Evolutionary conservation across 2,797 vertebrate species (phyloP).

Genomic region (Anabacerthia variegaticeps): DNA sequence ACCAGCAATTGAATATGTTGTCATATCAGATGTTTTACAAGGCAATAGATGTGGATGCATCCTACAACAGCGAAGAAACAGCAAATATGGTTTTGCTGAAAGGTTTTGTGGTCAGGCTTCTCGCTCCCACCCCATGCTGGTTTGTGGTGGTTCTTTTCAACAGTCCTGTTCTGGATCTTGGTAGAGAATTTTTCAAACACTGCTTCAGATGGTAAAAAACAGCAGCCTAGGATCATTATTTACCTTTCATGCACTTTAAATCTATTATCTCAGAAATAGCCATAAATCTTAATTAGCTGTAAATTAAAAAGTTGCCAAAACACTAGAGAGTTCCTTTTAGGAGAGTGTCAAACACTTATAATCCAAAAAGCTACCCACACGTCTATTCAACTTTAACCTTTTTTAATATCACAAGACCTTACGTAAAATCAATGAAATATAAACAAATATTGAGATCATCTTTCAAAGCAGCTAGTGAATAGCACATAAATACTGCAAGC

Average conservation of each 20-base stretch:
- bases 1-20: background rate
- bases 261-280: background rate
- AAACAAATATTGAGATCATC: background rate
- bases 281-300: background rate
- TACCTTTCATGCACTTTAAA: background rate
- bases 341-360: background rate
- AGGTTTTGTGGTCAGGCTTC: accelerated
- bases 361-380: background rate
- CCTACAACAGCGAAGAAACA: background rate
- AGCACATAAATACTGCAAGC: background rate
- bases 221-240: background rate
- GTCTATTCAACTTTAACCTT: background rate
- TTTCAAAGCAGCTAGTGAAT: background rate
- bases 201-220: background rate
- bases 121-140: too few species aligned
- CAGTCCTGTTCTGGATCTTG: background rate
- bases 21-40: background rate
- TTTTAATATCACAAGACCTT: background rate
- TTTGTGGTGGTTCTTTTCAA: accelerated
- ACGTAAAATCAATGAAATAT: background rate
- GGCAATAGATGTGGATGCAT: background rate
- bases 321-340: background rate
- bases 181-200: background rate
- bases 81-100: background rate
- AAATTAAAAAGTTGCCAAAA: background rate